Evolutionary conservation across 2,888 invertebrate species (phyloP), one percentile per base, ranked within the genome.

Genomic region (Drosophila prolongata): DNA sequence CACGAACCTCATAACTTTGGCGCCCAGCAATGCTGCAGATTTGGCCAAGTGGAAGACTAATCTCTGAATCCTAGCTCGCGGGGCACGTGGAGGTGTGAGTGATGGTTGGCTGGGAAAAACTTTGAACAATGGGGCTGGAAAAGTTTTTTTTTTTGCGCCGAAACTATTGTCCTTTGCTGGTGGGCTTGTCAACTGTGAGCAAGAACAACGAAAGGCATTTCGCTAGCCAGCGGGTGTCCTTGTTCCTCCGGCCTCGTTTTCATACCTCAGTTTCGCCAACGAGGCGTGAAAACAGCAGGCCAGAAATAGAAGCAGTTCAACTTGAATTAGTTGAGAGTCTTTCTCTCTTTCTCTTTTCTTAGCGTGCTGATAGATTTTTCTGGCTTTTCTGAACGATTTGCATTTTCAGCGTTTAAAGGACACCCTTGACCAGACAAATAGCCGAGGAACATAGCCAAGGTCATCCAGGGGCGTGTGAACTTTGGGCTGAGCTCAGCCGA

Each of bases 41-140:
- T 89, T 85, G 89, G 77, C 89, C 78, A 89, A 89, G 90, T 83
- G 89, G 80, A 89, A 89, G 85, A 87, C 90, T 89, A 89, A 89
- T 89, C 84, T 85, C 79, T 71, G 81, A 80, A 86, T 84, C 87
- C 77, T 62, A 71, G 55, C 35, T 55, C 35, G 46, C 35, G 58
- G 58, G 37, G n/a, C 37, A 13, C 6, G 47, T 14, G 27, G 58
- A 67, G 55, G 73, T 38, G 44, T 47, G 57, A 58, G 53, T 44
- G 56, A 61, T 57, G 55, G 50, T 43, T 43, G 56, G 44, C 42
- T 44, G 61, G 57, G 30, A 61, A 75, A 77, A 84, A 88, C 77
- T 89, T 84, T 80, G 79, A 87, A 84, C 84, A 84, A 84, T 84
- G 87, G 77, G 77, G 66, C 34, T 67, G 77, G 74, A 73, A 88